Conservation (phyloP, 2,888 invertebrate species). For the Teinopalpus imperialis region DNA sequence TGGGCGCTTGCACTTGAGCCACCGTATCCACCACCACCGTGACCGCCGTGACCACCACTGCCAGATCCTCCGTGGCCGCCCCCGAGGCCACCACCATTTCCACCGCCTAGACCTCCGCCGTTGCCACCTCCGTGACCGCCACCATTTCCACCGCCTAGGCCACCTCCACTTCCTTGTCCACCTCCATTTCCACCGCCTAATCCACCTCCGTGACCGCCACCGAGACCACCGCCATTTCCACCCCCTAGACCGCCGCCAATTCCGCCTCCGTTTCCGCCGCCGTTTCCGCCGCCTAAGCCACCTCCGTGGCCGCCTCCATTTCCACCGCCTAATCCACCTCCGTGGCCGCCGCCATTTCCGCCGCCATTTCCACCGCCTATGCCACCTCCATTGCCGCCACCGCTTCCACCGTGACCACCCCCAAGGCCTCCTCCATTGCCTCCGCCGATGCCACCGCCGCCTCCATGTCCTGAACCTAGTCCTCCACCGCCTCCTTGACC, state of each 20-base stretch:
- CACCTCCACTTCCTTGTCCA: conserved; percentile 16
- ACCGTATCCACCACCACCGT: conserved; percentile 25
- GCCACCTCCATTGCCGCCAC: conserved; percentile 11
- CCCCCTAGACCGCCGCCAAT: conserved; percentile 39
- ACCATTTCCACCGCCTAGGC: conserved; percentile 28
- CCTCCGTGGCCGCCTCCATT: conserved; percentile 31
- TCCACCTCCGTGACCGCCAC: conserved; percentile 34
- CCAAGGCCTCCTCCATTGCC: conserved; percentile 31
- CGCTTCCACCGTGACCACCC: conserved; percentile 31
- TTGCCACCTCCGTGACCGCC: conserved; percentile 15
- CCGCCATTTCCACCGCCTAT: conserved; percentile 28
- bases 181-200: conserved; percentile 28
- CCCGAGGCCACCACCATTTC: conserved; percentile 31
- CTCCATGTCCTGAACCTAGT: conserved; percentile 21
- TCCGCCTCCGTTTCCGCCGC: conserved; percentile 28
- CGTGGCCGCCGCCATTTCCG: conserved; percentile 14
- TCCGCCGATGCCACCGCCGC: conserved; percentile 40
- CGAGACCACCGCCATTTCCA: conserved; percentile 26
- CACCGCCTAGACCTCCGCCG: conserved; percentile 22
- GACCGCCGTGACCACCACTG: conserved; percentile 24
- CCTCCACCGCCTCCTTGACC: conserved; percentile 30
- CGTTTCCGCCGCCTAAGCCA: conserved; percentile 27
- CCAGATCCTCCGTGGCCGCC: conserved; percentile 29
- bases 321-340: conserved; percentile 25
- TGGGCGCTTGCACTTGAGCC: conserved; percentile 30